Evolutionary conservation across 2,113 vertebrate species (phyloP).

Genomic region (Saguinus midas): DNA sequence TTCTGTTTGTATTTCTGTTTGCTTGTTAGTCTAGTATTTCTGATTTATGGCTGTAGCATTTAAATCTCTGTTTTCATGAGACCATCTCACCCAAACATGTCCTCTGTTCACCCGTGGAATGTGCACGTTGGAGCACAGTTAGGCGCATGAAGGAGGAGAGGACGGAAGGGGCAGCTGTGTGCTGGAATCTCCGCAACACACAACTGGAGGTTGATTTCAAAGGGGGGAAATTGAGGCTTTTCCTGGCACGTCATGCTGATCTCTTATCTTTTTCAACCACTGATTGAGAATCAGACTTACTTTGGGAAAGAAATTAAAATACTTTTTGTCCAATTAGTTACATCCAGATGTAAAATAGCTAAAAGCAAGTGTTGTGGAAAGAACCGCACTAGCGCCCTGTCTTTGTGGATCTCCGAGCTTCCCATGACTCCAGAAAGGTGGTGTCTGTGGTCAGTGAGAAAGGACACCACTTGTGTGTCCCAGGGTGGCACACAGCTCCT

Average conservation of each 20-base stretch:
- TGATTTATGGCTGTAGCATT: neutral
- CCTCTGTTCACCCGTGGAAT: neutral
- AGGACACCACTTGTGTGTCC: neutral
- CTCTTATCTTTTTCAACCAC: neutral
- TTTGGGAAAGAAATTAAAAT: neutral
- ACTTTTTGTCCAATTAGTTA: neutral
- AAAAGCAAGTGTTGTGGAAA: neutral
- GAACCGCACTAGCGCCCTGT: fast-evolving
- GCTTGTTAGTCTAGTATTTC: neutral
- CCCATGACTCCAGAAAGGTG: neutral
- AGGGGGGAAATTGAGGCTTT: neutral
- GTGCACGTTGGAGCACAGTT: neutral
- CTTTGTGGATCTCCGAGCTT: fast-evolving
- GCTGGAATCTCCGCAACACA: neutral
- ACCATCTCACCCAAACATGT: neutral
- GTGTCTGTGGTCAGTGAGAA: neutral
- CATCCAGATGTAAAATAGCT: neutral
- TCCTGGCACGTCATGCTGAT: neutral
- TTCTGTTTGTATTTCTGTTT: neutral
- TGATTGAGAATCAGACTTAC: neutral
- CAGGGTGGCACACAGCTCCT: fast-evolving
- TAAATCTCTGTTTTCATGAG: neutral
- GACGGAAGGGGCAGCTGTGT: neutral
- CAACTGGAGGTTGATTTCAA: neutral
- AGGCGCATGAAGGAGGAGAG: neutral